phyloP scores from a whole-genome alignment of 1,140 invertebrate genomes.

The Mizuhopecten yessoensis region DNA sequence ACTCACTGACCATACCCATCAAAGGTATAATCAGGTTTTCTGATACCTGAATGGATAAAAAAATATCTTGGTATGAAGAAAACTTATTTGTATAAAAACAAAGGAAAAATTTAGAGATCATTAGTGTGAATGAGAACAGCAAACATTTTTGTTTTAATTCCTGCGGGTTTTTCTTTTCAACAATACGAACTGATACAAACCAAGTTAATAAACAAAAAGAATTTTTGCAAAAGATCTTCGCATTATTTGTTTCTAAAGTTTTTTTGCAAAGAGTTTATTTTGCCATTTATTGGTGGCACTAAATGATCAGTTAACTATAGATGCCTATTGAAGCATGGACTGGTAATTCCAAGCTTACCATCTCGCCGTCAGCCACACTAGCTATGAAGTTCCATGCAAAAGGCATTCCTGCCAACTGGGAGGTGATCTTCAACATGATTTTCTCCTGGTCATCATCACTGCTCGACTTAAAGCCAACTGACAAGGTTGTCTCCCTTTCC shows the following conservation, averaged over 20 bases:
- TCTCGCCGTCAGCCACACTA: slow-evolving; percentile 62
- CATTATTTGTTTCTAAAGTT: too few species aligned
- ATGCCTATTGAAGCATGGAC: background rate
- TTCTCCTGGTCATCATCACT: slow-evolving; percentile 52
- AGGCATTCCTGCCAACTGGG: slow-evolving; percentile 76
- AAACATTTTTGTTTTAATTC: too few species aligned
- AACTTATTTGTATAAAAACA: background rate
- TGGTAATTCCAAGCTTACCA: slow-evolving; percentile 66
- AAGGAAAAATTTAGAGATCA: too few species aligned
- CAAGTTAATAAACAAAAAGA: too few species aligned
- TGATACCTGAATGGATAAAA: slow-evolving; percentile 64
- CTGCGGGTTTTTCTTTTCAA: too few species aligned
- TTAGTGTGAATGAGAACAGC: too few species aligned
- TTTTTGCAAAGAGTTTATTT: too few species aligned
- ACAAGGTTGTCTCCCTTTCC: slow-evolving; percentile 65
- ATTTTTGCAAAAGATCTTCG: too few species aligned
- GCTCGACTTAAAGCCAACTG: slow-evolving; percentile 56
- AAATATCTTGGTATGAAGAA: background rate
- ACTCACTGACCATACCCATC: slow-evolving; percentile 76
- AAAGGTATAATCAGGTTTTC: slow-evolving; percentile 76
- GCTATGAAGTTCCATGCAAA: slow-evolving; percentile 77
- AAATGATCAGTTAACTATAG: background rate
- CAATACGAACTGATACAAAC: too few species aligned
- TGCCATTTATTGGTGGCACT: too few species aligned
- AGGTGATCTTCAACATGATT: slow-evolving; percentile 68